Base-by-base conservation (phyloP, 1,140 invertebrate species). In the Orussus abietinus region DNA sequence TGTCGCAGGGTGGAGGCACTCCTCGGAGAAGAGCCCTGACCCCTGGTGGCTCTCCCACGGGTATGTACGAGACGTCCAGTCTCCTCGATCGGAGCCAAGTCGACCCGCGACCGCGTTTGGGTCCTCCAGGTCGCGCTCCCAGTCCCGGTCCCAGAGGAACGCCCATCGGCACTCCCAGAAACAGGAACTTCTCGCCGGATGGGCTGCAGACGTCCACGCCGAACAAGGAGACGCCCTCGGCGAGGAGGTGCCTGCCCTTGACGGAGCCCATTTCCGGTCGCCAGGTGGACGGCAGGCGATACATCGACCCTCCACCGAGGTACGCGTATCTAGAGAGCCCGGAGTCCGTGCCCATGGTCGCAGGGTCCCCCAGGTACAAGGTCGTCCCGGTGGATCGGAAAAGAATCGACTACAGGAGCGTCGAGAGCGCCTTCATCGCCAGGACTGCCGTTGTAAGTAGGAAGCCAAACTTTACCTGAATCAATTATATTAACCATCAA, bases 11-110 rank as follows among this genome's bases (percentile, higher is more conserved):
- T 45, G 17, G 66, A 57, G 48, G 35, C 38, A 70, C 47, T 38
- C 72, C 67, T 53, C 77, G 54, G 65, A 72, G 61, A 69, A 74
- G 68, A 29, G 62, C 71, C 5, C 65, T 72, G 15, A 67, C 66
- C 19, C 65, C 68, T 25, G 63, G 58, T 37, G 62, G 55, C 31
- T 74, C 68, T 7, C 69, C 68, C 14, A 63, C 63, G 41, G 59
- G 65, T 69, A 52, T 11, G 25, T 38, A 11, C 7, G 7, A 26
- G 25, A 26, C 25, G n/a, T 9, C n/a, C 7, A 9, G 7, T 1
- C n/a, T n/a, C 25, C 30, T 21, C 0, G 39, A 41, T 15, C 39
- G 35, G 26, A 17, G 15, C 33, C 38, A 40, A 22, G 5, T 25
- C 3, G 20, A n/a, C n/a, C n/a, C n/a, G n/a, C n/a, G n/a, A n/a